Evolutionary conservation across 2,113 vertebrate genomes (phyloP), one percentile per base, ranked within the genome.

Genomic region (Calidris pugnax): DNA sequence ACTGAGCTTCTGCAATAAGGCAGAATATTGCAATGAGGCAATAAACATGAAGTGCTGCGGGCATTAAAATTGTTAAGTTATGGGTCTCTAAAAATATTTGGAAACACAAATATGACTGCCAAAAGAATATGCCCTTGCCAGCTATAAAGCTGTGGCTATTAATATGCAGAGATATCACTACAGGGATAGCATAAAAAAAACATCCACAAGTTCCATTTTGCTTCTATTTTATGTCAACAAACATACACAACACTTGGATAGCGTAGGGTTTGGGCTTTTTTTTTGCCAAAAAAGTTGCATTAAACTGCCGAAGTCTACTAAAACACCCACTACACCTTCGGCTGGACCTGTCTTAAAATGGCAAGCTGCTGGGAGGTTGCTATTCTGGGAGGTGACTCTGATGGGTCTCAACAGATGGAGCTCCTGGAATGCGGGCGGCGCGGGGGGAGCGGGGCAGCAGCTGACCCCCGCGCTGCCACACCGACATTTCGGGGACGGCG

Each of bases 371-470:
- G 95, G 95, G 97, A 96, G 93, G 96, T 97, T 98, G 97, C 99
- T 99, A 99, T 99, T 99, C 98, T 97, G 98, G 99, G 99, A 98
- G 95, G 84, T 96, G 90, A 97, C 91, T 97, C 98, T 99, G 99
- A 99, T 98, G 98, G 98, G 97, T 88, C 97, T 98, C 95, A 98
- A 99, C 99, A 99, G 99, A 99, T 99, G 99, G 98, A 98, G 90
- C 85, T 86, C 77, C 78, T 86, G 98, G 98, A 98, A 99, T 99
- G 99, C 93, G 78, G 95, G 94, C 84, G 93, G 95, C 86, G 94
- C 20, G 3, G 92, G 63, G 81, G 85, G 84, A 93, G 93, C 76
- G 2, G 2, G 72, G 75, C 71, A 91, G 87, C 97, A 98, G 98
- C 98, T 97, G 98, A 98, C 96, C 97, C 66, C 93, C 41, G 74